These are phyloP conservation scores for Dilophus febrilis DNA, from an alignment of 2,888 invertebrate species.

Conservation along the genomic window DNA sequence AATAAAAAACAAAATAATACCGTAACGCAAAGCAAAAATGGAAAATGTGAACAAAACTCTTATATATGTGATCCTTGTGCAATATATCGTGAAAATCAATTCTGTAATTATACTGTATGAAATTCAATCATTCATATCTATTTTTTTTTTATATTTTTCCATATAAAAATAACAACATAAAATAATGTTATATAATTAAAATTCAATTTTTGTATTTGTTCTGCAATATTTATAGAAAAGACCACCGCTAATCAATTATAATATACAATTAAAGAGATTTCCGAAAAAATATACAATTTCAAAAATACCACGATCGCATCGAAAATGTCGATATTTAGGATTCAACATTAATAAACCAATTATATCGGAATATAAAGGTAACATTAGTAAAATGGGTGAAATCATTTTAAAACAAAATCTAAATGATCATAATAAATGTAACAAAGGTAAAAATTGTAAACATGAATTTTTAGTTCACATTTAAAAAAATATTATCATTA, in stretches of 20 bases:
- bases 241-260: no score
- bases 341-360: slow-evolving; percentile 15
- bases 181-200: background rate
- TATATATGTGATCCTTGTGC: background rate
- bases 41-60: slow-evolving; percentile 4
- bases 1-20: slow-evolving; percentile 11
- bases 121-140: background rate
- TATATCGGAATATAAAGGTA: slow-evolving; percentile 26
- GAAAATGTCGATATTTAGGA: slow-evolving; percentile 20
- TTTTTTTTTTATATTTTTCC: background rate
- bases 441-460: slow-evolving; percentile 14
- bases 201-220: no score
- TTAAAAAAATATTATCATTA: no score
- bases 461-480: background rate
- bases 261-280: no score
- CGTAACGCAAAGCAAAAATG: background rate
- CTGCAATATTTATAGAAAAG: no score
- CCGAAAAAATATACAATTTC: no score
- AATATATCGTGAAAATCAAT: background rate
- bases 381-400: slow-evolving; percentile 24
- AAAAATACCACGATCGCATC: slow-evolving; percentile 10
- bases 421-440: slow-evolving; percentile 24
- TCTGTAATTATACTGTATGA: background rate
- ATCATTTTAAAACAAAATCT: slow-evolving; percentile 21
- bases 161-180: no score